These are phyloP conservation scores for Steromphala cineraria DNA, from an alignment of 2,888 invertebrate species.

Conservation along the genomic window DNA sequence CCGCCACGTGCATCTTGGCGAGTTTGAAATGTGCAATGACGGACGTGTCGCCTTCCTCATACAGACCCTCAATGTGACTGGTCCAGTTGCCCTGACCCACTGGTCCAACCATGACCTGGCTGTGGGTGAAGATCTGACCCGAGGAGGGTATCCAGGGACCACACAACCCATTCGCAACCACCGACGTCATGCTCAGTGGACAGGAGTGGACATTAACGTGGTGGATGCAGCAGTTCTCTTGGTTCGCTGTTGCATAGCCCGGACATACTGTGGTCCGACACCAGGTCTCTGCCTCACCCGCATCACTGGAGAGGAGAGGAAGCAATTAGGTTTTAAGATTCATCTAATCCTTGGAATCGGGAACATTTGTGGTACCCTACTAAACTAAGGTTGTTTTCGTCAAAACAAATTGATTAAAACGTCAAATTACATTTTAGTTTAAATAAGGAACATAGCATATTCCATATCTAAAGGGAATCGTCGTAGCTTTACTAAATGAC, in stretches of 20 bases:
- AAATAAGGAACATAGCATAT: too few relatives aligned
- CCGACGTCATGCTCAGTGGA: constrained; percentile 41
- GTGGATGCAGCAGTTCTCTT: constrained; percentile 64
- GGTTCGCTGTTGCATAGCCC: constrained; percentile 36
- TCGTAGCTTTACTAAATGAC: too few relatives aligned
- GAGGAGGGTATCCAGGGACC: constrained; percentile 67
- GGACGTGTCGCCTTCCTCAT: constrained; percentile 55
- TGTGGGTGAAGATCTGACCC: constrained; percentile 65
- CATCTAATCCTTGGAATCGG: too few relatives aligned
- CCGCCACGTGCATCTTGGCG: constrained; percentile 59
- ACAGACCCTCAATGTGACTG: constrained; percentile 54
- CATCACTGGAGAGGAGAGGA: constrained; percentile 36
- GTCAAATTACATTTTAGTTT: too few relatives aligned
- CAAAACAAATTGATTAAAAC: too few relatives aligned
- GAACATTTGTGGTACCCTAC: too few relatives aligned
- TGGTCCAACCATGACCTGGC: constrained; percentile 55
- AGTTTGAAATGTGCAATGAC: constrained; percentile 69
- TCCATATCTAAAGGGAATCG: too few relatives aligned
- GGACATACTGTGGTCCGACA: constrained; percentile 63
- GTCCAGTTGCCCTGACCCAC: constrained; percentile 57
- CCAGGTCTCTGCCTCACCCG: constrained; percentile 55
- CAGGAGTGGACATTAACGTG: constrained; percentile 57
- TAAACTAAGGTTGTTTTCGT: too few relatives aligned
- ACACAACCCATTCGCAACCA: constrained; percentile 51
- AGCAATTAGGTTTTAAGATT: background rate